A percentile compares a stretch with the other conserved stretches of the same genome.
Evolutionary conservation across 2,888 invertebrate genomes (phyloP).

Genomic region (Caenorhabditis panamensis): DNA sequence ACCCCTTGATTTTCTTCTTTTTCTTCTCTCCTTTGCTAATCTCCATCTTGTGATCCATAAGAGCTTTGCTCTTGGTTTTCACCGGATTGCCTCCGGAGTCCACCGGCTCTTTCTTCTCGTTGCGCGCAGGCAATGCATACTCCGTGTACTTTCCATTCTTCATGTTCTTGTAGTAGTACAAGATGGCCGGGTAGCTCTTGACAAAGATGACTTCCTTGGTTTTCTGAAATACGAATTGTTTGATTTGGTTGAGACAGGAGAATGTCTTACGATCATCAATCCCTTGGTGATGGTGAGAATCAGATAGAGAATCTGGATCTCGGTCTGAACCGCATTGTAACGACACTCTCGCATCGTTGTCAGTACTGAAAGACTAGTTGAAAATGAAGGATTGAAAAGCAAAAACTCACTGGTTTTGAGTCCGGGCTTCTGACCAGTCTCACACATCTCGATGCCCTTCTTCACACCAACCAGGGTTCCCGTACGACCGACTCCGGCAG

Average conservation of each 20-base stretch:
- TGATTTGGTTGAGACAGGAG: background rate
- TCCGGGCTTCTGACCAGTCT: background rate
- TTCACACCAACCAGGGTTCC: background rate
- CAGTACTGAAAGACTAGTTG: background rate
- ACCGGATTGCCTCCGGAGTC: too few species aligned
- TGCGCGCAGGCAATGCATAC: background rate
- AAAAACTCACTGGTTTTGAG: background rate
- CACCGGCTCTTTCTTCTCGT: too few species aligned
- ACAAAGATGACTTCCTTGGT: background rate
- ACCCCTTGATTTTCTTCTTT: too few species aligned
- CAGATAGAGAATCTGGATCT: background rate
- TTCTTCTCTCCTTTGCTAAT: background rate
- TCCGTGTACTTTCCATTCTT: background rate
- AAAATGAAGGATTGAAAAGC: too few species aligned
- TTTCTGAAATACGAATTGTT: background rate
- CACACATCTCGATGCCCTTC: background rate
- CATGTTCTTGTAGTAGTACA: background rate
- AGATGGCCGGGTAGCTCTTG: background rate
- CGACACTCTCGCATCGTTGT: background rate
- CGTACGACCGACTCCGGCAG: slow-evolving; percentile 55
- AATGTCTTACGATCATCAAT: background rate
- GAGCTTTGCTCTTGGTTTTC: background rate
- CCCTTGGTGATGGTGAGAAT: background rate
- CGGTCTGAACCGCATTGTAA: background rate
- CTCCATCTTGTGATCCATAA: too few species aligned